Evolutionary conservation across 2,888 invertebrate genomes (phyloP).

Genomic region (Brachylomia viminalis): DNA sequence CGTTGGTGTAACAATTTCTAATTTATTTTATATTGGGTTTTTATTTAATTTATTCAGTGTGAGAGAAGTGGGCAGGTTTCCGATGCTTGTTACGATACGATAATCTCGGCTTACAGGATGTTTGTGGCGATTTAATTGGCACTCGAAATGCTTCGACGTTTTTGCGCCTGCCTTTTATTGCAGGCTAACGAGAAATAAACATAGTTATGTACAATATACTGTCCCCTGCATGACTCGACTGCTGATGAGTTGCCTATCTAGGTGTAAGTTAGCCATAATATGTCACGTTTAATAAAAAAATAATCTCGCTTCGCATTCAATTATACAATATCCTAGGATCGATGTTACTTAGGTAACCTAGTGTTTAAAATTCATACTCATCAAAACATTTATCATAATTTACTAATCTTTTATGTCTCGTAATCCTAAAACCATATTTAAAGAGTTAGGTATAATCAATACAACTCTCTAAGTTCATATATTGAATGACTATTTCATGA

Average conservation of each 20-base stretch:
- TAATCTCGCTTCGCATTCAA: slow-evolving; percentile 11
- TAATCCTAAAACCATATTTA: too few species aligned
- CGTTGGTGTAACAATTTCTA: slow-evolving; percentile 79
- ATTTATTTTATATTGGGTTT: slow-evolving; percentile 88
- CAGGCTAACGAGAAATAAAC: slow-evolving; percentile 78
- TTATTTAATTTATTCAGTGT: slow-evolving; percentile 89
- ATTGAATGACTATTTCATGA: too few species aligned
- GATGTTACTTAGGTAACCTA: background rate
- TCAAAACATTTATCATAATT: background rate
- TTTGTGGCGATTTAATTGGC: slow-evolving; percentile 89
- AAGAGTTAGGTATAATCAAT: too few species aligned
- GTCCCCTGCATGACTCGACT: slow-evolving; percentile 66
- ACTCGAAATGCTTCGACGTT: slow-evolving; percentile 84
- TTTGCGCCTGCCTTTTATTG: slow-evolving; percentile 84
- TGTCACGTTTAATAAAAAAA: slow-evolving; percentile 53
- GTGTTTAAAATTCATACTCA: background rate
- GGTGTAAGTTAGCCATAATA: slow-evolving; percentile 43
- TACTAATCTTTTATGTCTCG: background rate
- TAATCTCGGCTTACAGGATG: slow-evolving; percentile 89
- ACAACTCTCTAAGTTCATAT: too few species aligned
- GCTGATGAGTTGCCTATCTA: slow-evolving; percentile 61
- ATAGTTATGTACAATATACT: slow-evolving; percentile 73
- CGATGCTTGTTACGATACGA: slow-evolving; percentile 89
- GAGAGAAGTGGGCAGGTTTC: slow-evolving; percentile 86
- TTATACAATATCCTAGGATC: background rate